Base-by-base conservation (phyloP, 2,113 vertebrate genomes). In the Baryphthengus martii region DNA sequence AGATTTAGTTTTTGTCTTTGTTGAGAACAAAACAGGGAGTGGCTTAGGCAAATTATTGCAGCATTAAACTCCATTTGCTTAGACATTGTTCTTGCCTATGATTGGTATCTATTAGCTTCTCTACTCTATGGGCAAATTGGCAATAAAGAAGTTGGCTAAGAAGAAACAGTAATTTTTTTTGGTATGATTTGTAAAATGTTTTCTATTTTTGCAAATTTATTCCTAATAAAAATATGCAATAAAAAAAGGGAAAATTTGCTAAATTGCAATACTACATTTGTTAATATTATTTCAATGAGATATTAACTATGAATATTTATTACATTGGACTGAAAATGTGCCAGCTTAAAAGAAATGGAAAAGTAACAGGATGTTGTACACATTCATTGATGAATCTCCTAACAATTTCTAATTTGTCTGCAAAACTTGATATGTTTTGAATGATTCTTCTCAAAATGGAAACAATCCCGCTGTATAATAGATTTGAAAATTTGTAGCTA, bases 151-250 rank as follows among this genome's bases (percentile, higher is more conserved):
- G 6, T 28, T 85, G 20, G 2, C 1, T 59, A 63, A 59, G 28
- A 26, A 49, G 13, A 82, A 37, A 39, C 3, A 53, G 8, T 26
- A n/a, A 13, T 56, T 80, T 63, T 68, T 55, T 17, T 28, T 74
- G 23, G 24, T 82, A 37, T 0, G 0, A 35, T 52, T 59, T 73
- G 6, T 1, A 7, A 74, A 82, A 39, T n/a, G 1, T 33, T 65
- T 82, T 88, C 7, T 3, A 42, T 14, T 61, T 86, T 40, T 45
- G 2, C 45, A 68, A 61, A 0, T 33, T 65, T 61, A 55, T 55
- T 74, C 13, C 26, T 39, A 5, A 52, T 33, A 66, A 76, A 84
- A 74, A 40, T 3, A 59, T 6, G 1, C 7, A 74, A 29, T 10
- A 23, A 88, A 85, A 58, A 58, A 80, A 56, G 4, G 18, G 5